phyloP scores from a whole-genome alignment of 2,113 vertebrate species.

The Corythornis madagascariensis region DNA sequence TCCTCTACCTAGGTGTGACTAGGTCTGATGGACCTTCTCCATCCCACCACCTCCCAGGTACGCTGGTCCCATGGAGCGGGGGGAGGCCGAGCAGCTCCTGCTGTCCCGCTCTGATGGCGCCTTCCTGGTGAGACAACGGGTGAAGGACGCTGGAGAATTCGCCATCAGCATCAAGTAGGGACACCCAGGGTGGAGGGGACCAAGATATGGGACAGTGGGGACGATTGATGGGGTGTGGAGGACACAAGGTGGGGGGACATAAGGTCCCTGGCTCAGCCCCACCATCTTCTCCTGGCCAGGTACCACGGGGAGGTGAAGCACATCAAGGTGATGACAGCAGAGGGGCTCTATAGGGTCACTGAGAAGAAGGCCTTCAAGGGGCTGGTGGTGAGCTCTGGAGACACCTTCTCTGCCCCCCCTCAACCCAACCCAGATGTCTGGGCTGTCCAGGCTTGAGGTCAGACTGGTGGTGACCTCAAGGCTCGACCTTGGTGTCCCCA shows the following conservation, averaged over 20 bases:
- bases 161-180: conserved; percentile 93
- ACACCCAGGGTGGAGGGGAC: too few relatives aligned
- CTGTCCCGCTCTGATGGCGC: conserved; percentile 86
- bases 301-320: conserved; percentile 89
- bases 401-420: not conserved
- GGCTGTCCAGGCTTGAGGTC: too few relatives aligned
- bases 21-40: too few relatives aligned
- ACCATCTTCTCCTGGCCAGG: conserved; percentile 63
- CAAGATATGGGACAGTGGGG: not conserved
- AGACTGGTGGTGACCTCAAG: not conserved
- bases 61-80: conserved; percentile 87
- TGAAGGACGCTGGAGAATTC: conserved; percentile 89
- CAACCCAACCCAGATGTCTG: too few relatives aligned
- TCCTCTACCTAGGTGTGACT: not conserved
- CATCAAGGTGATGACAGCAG: conserved; percentile 86
- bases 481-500: not conserved
- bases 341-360: conserved; percentile 89
- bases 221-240: not conserved
- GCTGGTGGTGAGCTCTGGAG: conserved; percentile 73
- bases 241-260: too few relatives aligned
- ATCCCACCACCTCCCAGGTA: conserved; percentile 76
- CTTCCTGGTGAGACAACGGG: conserved; percentile 85
- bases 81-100: conserved; percentile 81
- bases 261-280: not conserved
- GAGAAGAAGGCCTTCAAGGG: conserved; percentile 93